phyloP scores from a whole-genome alignment of 2,113 vertebrate species.

The Puma concolor region DNA sequence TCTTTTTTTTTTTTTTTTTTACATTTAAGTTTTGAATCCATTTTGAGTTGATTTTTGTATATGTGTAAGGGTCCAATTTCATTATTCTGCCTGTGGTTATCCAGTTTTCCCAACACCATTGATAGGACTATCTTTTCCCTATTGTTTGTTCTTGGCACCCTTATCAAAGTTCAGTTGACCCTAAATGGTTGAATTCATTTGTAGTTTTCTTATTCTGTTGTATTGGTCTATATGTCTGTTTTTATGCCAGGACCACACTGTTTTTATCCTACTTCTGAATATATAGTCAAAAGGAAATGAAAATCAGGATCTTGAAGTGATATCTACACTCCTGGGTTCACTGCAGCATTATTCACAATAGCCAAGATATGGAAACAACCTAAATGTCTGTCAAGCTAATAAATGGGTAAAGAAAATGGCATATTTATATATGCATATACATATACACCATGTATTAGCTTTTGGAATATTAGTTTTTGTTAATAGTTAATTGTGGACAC shows the following conservation, averaged over 20 bases:
- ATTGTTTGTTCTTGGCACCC: background rate
- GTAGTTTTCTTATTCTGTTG: background rate
- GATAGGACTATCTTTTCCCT: background rate
- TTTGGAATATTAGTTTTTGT: background rate
- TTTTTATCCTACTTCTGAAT: background rate
- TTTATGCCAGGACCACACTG: background rate
- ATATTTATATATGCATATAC: background rate
- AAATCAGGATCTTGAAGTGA: background rate
- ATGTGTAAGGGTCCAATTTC: background rate
- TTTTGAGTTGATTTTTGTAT: background rate
- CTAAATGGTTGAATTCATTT: background rate
- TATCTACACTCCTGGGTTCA: background rate
- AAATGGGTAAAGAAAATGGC: background rate
- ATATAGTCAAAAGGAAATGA: background rate
- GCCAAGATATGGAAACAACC: background rate
- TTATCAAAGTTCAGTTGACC: background rate
- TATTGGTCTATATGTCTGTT: background rate
- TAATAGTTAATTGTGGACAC: background rate
- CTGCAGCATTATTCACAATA: background rate
- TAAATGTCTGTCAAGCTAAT: background rate
- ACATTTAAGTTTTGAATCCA: background rate
- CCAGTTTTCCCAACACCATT: background rate
- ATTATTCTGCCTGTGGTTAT: background rate
- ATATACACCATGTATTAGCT: background rate
- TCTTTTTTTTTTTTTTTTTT: background rate